phyloP scores from a whole-genome alignment of 2,888 invertebrate genomes.

The Macaria notata region DNA sequence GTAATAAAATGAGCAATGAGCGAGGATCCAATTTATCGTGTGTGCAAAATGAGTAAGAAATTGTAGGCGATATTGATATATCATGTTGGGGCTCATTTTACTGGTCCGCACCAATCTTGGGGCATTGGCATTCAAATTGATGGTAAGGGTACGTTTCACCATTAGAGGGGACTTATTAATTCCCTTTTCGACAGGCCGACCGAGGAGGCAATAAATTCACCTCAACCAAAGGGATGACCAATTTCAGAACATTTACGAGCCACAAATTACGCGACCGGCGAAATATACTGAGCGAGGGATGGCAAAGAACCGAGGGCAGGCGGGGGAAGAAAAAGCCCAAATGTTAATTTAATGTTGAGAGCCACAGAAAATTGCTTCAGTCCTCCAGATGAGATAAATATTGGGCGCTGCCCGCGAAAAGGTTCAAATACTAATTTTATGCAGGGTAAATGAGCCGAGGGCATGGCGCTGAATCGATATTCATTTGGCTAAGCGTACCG shows the following conservation, averaged over 20 bases:
- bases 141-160: conserved; percentile 81
- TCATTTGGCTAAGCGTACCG: conserved; percentile 70
- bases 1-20: conserved; percentile 59
- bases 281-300: conserved; percentile 76
- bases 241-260: conserved; percentile 83
- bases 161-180: conserved; percentile 82
- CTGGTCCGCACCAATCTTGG: conserved; percentile 72
- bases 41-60: conserved; percentile 66
- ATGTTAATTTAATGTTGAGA: conserved; percentile 80
- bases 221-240: conserved; percentile 83
- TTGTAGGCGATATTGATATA: conserved; percentile 65
- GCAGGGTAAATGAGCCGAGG: conserved; percentile 72
- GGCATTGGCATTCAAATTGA: conserved; percentile 81
- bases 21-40: conserved; percentile 63
- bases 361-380: conserved; percentile 75
- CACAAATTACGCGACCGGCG: conserved; percentile 82
- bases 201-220: conserved; percentile 81
- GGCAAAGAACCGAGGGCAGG: conserved; percentile 61
- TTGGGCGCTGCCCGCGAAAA: conserved; percentile 62
- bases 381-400: conserved; percentile 72
- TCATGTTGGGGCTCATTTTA: conserved; percentile 69
- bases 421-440: conserved; percentile 76
- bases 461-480: conserved; percentile 68
- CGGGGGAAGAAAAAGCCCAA: conserved; percentile 73
- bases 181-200: conserved; percentile 81